These are phyloP conservation scores for Tonatia bakeri DNA, from an alignment of 2,113 vertebrate genomes.

Conservation along the genomic window DNA sequence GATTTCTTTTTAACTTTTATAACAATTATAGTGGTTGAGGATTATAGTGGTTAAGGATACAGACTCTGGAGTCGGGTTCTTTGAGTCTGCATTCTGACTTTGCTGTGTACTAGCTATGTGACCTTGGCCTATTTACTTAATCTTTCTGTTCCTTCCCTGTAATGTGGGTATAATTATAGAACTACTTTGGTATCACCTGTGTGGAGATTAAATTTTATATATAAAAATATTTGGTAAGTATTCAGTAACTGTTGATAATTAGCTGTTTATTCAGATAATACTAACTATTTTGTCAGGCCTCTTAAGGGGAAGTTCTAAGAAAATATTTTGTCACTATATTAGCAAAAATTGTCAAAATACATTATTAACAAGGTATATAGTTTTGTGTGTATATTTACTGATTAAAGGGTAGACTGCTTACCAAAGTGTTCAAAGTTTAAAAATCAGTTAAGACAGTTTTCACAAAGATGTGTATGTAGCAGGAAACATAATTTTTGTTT, in stretches of 20 bases:
- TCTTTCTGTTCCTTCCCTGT: neutral
- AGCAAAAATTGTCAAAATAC: neutral
- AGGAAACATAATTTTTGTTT: conserved; percentile 10
- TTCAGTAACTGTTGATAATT: neutral
- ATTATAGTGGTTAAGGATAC: neutral
- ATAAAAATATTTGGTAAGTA: neutral
- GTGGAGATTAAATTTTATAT: neutral
- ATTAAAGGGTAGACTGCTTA: neutral
- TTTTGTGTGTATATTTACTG: neutral
- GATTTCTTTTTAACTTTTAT: neutral
- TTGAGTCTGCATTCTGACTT: conserved; percentile 5
- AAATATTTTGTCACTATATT: neutral
- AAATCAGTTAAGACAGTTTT: neutral
- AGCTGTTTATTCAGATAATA: neutral
- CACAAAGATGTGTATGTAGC: neutral
- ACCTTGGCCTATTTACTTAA: neutral
- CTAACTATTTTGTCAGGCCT: neutral
- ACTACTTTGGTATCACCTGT: neutral
- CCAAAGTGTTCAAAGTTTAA: neutral
- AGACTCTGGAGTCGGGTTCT: neutral
- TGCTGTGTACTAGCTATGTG: neutral
- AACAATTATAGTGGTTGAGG: neutral
- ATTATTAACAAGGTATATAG: neutral
- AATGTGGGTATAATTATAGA: neutral
- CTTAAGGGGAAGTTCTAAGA: neutral